Percentiles rank a stretch among this genome's conserved stretches.
Evolutionary conservation across 2,888 invertebrate genomes (phyloP).

Genomic region (Lissonota sp.): DNA sequence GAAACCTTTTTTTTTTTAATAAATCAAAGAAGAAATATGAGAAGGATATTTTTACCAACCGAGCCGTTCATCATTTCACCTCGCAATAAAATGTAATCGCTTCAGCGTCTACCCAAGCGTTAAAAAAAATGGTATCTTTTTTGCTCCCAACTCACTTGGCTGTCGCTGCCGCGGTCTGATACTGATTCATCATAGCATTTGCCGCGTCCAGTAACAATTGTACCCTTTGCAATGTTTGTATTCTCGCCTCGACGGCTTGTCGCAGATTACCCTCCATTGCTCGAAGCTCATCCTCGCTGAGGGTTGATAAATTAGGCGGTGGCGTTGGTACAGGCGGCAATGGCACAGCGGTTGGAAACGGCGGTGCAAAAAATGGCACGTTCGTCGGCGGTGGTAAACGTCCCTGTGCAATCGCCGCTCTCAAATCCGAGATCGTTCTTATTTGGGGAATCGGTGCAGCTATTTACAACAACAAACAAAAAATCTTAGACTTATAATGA

Average conservation of each 20-base stretch:
- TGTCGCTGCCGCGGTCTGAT: conserved; percentile 89
- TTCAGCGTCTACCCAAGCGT: too few species aligned
- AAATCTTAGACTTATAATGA: not conserved
- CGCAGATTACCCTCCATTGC: conserved; percentile 96
- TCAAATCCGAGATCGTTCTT: conserved; percentile 33
- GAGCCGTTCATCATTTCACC: too few species aligned
- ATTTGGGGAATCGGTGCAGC: conserved; percentile 45
- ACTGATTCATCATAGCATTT: conserved; percentile 97
- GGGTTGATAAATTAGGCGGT: conserved; percentile 89
- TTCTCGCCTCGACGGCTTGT: conserved; percentile 94
- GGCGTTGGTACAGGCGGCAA: conserved; percentile 91
- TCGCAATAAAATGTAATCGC: too few species aligned
- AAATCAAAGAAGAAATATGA: too few species aligned
- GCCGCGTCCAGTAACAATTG: conserved; percentile 97
- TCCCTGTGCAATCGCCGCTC: conserved; percentile 53
- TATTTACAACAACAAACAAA: not conserved
- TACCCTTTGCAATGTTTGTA: conserved; percentile 93
- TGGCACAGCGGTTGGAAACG: conserved; percentile 85
- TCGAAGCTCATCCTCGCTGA: conserved; percentile 93
- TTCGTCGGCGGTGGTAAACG: conserved; percentile 73
- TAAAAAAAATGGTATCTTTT: conserved; percentile 43
- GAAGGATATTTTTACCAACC: too few species aligned
- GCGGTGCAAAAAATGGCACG: conserved; percentile 84
- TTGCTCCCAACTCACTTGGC: conserved; percentile 76
- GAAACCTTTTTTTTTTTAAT: too few species aligned